Evolutionary conservation across 2,113 vertebrate species (phyloP), one percentile per base, ranked within the genome.

Genomic region (Willisornis vidua): DNA sequence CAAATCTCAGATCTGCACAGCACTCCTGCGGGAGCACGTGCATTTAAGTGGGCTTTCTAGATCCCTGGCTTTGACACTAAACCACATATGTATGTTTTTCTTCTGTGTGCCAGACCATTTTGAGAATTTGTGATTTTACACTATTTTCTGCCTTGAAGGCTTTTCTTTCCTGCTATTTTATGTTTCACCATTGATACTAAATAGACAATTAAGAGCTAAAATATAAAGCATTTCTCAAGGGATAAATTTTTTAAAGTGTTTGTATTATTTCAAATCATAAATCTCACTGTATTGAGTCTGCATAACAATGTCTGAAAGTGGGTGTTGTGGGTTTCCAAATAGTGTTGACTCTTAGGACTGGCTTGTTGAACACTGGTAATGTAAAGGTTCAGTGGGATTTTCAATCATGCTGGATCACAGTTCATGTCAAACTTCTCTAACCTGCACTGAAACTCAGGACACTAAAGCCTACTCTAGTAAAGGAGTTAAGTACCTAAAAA

Each of bases 121-220:
- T 78, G 86, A 90, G 90, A 97, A 86, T 86, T 87, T 72, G 79
- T 84, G 90, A 91, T 94, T 94, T 94, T 96, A 61, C 31, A 74
- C 49, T 72, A 6, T 89, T 94, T 86, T 95, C 49, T 91, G 77
- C 79, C 57, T 83, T 59, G 29, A 43, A 92, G 29, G 26, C 45
- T 91, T 87, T 90, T 94, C 62, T 28, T 79, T 90, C 55, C 52
- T 85, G 28, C 79, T 93, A 76, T 91, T 96, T 77, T 83, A 51
- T 94, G 67, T 85, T 96, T 89, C 72, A 57, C 49, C 7, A 1
- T 55, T 91, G 88, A 91, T 90, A 94, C 48, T 73, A 90, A 91
- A 77, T 71, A 77, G 85, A 81, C 51, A 88, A 67, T 85, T 85
- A 93, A 67, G 73, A 90, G 77, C 57, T 95, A 61, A 92, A 90